phyloP scores from a whole-genome alignment of 2,888 invertebrate genomes.

The Selenia dentaria region DNA sequence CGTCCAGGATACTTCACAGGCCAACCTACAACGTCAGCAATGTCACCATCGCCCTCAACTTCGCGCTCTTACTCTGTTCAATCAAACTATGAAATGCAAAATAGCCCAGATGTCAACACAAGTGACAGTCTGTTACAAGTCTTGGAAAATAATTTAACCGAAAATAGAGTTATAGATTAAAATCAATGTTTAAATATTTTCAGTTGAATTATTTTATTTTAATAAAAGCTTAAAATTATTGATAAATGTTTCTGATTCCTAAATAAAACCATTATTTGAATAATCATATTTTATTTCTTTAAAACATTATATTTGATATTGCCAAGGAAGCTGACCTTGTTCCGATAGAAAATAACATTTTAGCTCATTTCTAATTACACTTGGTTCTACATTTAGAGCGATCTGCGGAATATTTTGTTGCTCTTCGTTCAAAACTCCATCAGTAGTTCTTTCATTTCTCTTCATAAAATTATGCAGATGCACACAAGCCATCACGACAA shows the following conservation, averaged over 20 bases:
- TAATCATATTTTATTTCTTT: background rate
- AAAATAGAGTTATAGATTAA: background rate
- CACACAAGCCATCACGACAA: too few relatives aligned
- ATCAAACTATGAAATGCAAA: background rate
- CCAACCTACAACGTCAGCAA: conserved; percentile 26
- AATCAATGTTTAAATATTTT: too few relatives aligned
- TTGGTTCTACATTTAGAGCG: background rate
- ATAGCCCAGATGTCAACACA: background rate
- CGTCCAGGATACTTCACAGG: conserved; percentile 26
- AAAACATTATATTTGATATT: background rate
- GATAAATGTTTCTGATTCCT: background rate
- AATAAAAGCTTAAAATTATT: too few relatives aligned
- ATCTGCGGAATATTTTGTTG: background rate
- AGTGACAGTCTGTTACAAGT: background rate
- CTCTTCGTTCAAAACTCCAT: conserved; percentile 1
- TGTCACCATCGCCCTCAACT: conserved; percentile 32
- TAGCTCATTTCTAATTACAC: background rate
- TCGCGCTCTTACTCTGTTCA: conserved; percentile 22
- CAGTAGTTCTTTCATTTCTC: too few relatives aligned
- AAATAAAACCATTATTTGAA: background rate
- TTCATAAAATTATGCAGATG: too few relatives aligned
- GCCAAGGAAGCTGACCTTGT: background rate
- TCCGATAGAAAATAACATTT: background rate
- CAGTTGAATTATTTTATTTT: too few relatives aligned
- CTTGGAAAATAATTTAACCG: background rate